Evolutionary conservation across 2,797 vertebrate genomes (phyloP), one percentile per base, ranked within the genome.

Genomic region (Cyclopterus lumpus): DNA sequence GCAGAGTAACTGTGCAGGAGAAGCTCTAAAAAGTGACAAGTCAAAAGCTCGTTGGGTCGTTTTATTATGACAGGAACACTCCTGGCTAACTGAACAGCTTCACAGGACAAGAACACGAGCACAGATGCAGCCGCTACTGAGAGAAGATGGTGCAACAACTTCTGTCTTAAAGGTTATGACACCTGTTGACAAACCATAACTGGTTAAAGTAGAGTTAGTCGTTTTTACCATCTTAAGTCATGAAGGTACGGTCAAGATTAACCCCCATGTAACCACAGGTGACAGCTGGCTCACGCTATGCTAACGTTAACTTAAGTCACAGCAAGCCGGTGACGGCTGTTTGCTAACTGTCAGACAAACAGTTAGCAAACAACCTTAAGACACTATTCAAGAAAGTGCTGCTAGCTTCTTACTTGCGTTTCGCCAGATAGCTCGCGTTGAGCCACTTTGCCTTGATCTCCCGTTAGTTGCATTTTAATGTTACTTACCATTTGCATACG

Each of bases 401-500:
- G 42, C 42, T 18, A 46, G 42, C 42, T 18, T 7, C 16, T 46
- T 7, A 12, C 38, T 40, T 12, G 10, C 38, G 38, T 3, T 12
- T 4, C 40, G 38, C 38, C 68, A 79, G 11, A 26, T 55, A 59
- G 32, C 59, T 22, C 46, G 20, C 51, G 36, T 54, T 44, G 4
- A 59, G 71, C 68, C 66, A 60, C 42, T 71, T 65, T 30, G 5
- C 20, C 36, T 62, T 60, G 3, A 24, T 6, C 5, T 8, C n/a
- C 28, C 15, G 77, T 58, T 9, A 30, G 7, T 10, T 12, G 2
- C 0, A 48, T 59, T 20, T 54, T 4, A 48, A 67, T 11, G 51
- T 20, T 71, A 91, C 95, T 96, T 88, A 98, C 97, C 97, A 68
- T 99, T 98, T 10, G 90, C 89, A 72, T 95, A 96, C 1, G 93